phyloP scores from a whole-genome alignment of 2,113 vertebrate genomes.

The Mesembrinibis cayennensis region DNA sequence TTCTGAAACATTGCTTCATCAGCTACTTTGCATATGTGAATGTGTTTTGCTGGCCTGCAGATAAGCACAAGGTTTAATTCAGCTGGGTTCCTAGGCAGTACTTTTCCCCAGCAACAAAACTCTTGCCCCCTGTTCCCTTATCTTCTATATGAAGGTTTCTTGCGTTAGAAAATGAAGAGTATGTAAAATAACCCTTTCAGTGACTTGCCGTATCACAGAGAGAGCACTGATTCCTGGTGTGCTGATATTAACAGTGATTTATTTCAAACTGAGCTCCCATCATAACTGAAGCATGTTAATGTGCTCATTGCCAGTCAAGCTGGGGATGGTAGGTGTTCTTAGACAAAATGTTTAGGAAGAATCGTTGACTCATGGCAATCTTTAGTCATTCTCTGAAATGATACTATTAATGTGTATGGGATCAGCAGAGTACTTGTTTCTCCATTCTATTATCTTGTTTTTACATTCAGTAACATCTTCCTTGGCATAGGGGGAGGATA shows the following conservation, averaged over 20 bases:
- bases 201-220: not conserved
- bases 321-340: slow-evolving; percentile 56
- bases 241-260: not conserved
- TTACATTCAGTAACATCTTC: slow-evolving; percentile 5
- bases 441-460: slow-evolving; percentile 37
- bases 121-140: not conserved
- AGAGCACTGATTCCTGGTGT: not conserved
- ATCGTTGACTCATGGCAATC: slow-evolving; percentile 51
- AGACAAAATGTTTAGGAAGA: slow-evolving; percentile 62
- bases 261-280: slow-evolving; percentile 15
- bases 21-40: not conserved
- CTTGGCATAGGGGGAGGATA: not conserved
- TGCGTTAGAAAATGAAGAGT: not conserved
- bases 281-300: slow-evolving; percentile 33
- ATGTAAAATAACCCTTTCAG: not conserved
- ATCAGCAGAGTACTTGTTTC: slow-evolving; percentile 38
- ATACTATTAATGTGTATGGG: slow-evolving; percentile 30
- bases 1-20: not conserved
- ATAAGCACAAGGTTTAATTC: not conserved
- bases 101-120: not conserved
- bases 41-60: not conserved
- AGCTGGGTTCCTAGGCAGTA: not conserved
- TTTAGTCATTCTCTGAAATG: slow-evolving; percentile 55
- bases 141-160: not conserved
- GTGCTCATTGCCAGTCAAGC: slow-evolving; percentile 44